A percentile compares a stretch with the other conserved stretches of the same genome.
These are phyloP conservation scores for Hoplodrina ambigua DNA, from an alignment of 2,888 invertebrate species.

Conservation along the genomic window DNA sequence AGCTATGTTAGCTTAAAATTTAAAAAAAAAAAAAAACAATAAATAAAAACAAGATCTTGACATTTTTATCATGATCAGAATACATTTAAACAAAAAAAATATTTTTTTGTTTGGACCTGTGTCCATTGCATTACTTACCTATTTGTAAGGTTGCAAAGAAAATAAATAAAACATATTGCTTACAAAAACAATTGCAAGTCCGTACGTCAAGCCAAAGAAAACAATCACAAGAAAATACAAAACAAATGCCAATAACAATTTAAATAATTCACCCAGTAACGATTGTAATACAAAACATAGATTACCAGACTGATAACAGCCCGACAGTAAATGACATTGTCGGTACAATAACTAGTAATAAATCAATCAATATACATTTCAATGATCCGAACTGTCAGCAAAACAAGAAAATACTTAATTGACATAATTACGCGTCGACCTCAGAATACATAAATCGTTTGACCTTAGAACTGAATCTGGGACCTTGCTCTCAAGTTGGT, in stretches of 20 bases:
- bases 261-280: constrained; percentile 19
- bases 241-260: constrained; percentile 14
- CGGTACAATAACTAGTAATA: constrained; percentile 50
- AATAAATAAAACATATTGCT: too few relatives aligned
- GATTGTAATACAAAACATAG: constrained; percentile 19
- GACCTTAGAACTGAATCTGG: constrained; percentile 59
- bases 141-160: too few relatives aligned
- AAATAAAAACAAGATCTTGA: too few relatives aligned
- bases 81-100: too few relatives aligned
- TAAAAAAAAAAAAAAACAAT: too few relatives aligned
- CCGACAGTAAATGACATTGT: constrained; percentile 42
- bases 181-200: constrained; percentile 2
- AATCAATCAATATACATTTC: constrained; percentile 58
- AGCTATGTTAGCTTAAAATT: too few relatives aligned
- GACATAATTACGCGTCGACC: constrained; percentile 61
- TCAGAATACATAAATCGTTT: constrained; percentile 59
- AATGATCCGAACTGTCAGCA: constrained; percentile 56
- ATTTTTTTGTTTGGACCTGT: too few relatives aligned
- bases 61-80: too few relatives aligned
- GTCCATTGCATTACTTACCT: too few relatives aligned
- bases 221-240: neutral
- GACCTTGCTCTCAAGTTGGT: constrained; percentile 52
- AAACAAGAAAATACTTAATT: constrained; percentile 65
- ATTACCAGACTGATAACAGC: constrained; percentile 30
- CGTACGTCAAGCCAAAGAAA: neutral